A percentile compares a stretch with the other conserved stretches of the same genome.
Evolutionary conservation across 1,140 invertebrate species (phyloP).

Genomic region (Coelopa frigida): DNA sequence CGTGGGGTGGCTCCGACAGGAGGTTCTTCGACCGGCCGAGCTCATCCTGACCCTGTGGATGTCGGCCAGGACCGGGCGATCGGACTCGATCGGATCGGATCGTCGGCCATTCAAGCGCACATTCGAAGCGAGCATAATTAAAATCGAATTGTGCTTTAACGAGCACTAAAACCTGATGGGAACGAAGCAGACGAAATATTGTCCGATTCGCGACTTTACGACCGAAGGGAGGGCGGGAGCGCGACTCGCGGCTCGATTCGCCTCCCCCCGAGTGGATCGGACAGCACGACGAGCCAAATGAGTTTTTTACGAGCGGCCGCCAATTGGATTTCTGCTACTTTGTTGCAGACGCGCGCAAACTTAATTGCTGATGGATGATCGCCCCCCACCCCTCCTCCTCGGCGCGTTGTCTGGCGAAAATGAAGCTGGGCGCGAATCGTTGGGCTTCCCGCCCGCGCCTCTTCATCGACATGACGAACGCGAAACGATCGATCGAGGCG

Average conservation of each 20-base stretch:
- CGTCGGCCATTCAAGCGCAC: constrained; percentile 44
- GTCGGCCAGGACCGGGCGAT: no score
- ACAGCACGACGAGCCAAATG: neutral
- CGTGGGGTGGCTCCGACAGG: no score
- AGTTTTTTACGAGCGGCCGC: neutral
- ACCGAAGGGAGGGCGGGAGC: neutral
- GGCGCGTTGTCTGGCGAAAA: constrained; percentile 1
- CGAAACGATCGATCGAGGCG: neutral
- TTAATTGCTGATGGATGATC: constrained; percentile 42
- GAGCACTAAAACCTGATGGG: constrained; percentile 43
- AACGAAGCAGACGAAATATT: constrained; percentile 15
- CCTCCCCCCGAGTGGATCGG: neutral
- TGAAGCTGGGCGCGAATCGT: neutral
- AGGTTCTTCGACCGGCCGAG: no score
- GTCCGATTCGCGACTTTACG: neutral
- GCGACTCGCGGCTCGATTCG: neutral
- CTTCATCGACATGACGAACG: neutral
- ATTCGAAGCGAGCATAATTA: constrained; percentile 41
- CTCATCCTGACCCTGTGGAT: no score
- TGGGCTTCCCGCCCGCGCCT: neutral
- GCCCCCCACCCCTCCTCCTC: neutral
- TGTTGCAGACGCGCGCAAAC: constrained; percentile 39
- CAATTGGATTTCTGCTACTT: constrained; percentile 23
- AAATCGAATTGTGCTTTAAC: constrained; percentile 42
- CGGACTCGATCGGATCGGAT: no score